Conservation (phyloP, 2,113 vertebrate genomes). For the Jacana jacana region DNA sequence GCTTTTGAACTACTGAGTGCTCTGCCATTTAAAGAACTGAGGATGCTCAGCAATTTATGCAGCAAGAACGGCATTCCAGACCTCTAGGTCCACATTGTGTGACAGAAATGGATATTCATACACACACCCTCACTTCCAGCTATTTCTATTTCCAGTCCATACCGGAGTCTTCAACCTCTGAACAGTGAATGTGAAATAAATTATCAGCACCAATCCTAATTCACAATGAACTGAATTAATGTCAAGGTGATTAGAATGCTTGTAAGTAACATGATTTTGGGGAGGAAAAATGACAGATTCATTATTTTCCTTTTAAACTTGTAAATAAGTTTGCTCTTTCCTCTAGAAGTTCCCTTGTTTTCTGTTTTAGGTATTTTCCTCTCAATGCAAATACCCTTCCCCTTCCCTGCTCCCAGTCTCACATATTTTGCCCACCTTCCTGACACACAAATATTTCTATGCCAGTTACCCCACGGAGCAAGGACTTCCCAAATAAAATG, state of each 20-base stretch:
- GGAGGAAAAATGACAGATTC: neutral
- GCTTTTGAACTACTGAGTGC: neutral
- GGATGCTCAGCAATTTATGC: neutral
- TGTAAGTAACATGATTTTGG: neutral
- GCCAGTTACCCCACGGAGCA: neutral
- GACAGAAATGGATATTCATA: neutral
- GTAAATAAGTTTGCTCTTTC: neutral
- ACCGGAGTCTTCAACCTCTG: neutral
- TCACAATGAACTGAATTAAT: neutral
- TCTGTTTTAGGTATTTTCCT: neutral
- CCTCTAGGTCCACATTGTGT: accelerated
- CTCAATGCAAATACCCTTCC: neutral
- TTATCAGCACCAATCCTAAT: neutral
- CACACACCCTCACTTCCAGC: neutral
- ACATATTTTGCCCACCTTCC: neutral
- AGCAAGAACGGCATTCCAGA: neutral
- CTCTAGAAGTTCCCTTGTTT: neutral
- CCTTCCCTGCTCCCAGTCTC: neutral
- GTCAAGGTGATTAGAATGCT: neutral
- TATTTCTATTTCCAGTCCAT: neutral
- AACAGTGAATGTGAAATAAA: neutral
- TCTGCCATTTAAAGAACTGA: neutral
- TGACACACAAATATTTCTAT: neutral
- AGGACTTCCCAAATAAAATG: conserved; percentile 10
- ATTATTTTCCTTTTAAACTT: neutral